Percentiles rank a stretch among this genome's conserved stretches.
phyloP scores from a whole-genome alignment of 2,797 vertebrate species.

The Anabacerthia variegaticeps region DNA sequence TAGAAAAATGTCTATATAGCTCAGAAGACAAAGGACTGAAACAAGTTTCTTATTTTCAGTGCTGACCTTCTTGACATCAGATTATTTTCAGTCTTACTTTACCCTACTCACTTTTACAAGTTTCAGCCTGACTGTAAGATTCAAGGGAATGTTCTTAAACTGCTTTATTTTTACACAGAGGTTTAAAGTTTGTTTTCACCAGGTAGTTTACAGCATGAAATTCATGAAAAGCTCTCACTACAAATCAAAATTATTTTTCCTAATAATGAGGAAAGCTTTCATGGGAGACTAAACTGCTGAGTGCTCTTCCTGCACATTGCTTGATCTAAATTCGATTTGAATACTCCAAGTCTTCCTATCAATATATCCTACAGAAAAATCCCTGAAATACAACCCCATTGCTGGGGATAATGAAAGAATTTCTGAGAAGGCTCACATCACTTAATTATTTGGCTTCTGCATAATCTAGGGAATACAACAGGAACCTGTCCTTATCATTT shows the following conservation, averaged over 20 bases:
- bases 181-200: not conserved
- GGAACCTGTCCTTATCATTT: not conserved
- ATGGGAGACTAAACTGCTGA: not conserved
- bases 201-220: not conserved
- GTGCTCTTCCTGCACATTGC: not conserved
- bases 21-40: constrained; percentile 1
- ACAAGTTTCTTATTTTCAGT: not conserved
- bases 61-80: not conserved
- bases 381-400: not conserved
- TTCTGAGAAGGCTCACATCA: not conserved
- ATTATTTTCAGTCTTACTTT: not conserved
- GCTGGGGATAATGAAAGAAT: not conserved
- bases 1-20: constrained; percentile 8
- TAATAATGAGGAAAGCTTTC: not conserved
- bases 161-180: not conserved
- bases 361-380: not conserved
- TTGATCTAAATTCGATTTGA: not conserved
- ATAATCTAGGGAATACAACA: not conserved
- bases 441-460: not conserved
- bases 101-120: not conserved
- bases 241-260: not conserved
- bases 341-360: not conserved
- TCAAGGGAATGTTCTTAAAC: not conserved
- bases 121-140: not conserved
- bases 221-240: not conserved